A percentile compares a stretch with the other conserved stretches of the same genome.
These are phyloP conservation scores for Megaceryle torquata DNA, from an alignment of 2,113 vertebrate genomes.

Conservation along the genomic window DNA sequence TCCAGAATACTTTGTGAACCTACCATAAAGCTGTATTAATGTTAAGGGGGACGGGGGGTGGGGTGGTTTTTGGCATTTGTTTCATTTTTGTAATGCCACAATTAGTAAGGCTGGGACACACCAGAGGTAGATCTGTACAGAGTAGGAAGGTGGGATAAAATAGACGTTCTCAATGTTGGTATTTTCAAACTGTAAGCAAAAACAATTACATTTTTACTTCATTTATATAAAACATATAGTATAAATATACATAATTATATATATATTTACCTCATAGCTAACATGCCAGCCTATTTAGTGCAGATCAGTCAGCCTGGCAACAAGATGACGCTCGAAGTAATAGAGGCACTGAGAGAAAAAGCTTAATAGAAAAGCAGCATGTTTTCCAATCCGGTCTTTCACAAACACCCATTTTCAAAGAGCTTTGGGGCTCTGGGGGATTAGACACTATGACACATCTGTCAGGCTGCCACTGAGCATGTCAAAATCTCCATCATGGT, in stretches of 20 bases:
- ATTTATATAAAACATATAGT: not conserved
- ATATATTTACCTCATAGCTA: not conserved
- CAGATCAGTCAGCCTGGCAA: not conserved
- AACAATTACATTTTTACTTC: not conserved
- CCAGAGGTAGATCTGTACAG: not conserved
- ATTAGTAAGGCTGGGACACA: not conserved
- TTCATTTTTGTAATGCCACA: not conserved
- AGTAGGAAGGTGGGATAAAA: not conserved
- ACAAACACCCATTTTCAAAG: slow-evolving; percentile 69
- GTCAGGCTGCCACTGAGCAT: slow-evolving; percentile 68
- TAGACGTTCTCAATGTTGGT: not conserved
- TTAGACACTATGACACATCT: slow-evolving; percentile 71
- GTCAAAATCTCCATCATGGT: slow-evolving; percentile 66
- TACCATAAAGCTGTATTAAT: not conserved
- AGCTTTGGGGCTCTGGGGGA: slow-evolving; percentile 66
- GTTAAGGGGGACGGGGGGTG: not conserved
- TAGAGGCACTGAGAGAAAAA: slow-evolving; percentile 10
- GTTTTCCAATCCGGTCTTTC: slow-evolving; percentile 67
- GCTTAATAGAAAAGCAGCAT: slow-evolving; percentile 49
- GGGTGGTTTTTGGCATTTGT: not conserved
- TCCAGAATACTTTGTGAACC: not conserved
- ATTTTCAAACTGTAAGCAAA: not conserved
- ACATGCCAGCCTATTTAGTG: not conserved
- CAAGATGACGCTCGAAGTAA: not conserved
- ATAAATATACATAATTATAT: not conserved